phyloP scores from a whole-genome alignment of 2,797 vertebrate species.

The Chiloscyllium punctatum region DNA sequence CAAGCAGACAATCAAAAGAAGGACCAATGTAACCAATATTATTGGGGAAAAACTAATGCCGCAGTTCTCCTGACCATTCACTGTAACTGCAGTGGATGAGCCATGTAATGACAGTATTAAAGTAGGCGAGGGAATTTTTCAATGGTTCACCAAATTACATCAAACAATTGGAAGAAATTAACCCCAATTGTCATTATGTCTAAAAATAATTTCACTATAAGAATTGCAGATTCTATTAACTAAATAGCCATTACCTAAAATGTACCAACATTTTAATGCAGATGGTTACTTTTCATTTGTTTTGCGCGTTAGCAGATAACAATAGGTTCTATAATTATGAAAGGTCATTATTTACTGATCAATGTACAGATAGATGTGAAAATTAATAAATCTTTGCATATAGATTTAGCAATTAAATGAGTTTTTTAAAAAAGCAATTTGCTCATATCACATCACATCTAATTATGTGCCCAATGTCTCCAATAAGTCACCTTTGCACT shows the following conservation, averaged over 20 bases:
- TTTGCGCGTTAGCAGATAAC: neutral
- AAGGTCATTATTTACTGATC: conserved; percentile 17
- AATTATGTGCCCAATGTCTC: neutral
- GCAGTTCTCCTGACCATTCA: neutral
- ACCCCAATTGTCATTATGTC: neutral
- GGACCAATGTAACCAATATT: neutral
- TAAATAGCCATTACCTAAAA: neutral
- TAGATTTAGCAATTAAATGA: neutral
- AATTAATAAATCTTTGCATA: conserved; percentile 26
- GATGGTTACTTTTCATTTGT: neutral
- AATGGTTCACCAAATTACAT: neutral
- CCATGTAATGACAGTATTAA: neutral
- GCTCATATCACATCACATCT: neutral
- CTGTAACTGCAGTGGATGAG: neutral
- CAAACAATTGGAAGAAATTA: neutral
- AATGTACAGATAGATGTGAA: neutral
- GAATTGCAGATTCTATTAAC: neutral
- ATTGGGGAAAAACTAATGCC: neutral
- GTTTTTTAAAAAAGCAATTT: neutral
- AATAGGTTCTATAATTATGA: conserved; percentile 41
- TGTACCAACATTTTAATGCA: neutral
- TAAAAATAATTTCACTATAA: neutral
- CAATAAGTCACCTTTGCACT: neutral
- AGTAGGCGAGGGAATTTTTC: neutral
- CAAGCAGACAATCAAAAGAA: neutral